Evolutionary conservation across 2,888 invertebrate species (phyloP), one percentile per base, ranked within the genome.

Genomic region (Polia nebulosa): DNA sequence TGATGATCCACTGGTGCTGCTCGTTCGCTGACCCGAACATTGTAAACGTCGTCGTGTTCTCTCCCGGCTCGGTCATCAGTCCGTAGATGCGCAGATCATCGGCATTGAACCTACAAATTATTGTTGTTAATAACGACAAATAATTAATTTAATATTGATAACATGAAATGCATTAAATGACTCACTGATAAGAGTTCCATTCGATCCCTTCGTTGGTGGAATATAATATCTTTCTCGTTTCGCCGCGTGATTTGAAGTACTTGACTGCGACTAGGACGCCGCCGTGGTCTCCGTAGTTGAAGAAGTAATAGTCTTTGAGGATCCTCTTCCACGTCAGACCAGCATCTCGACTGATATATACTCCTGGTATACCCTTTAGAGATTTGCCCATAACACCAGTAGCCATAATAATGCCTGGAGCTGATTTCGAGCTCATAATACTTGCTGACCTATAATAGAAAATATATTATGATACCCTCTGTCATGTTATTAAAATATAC

Each of bases 21-120:
- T 97, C 96, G 20, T 96, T 96, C 49, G 97, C 96, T 0, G 99
- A 98, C 0, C 99, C 99, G 91, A 99, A 99, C 96, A 99, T 97
- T 0, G 99, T 98, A 88, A 99, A 99, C 0, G 98, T 97, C 0
- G 99, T 98, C 0, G 98, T 98, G 88, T 98, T 98, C 90, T 98
- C 98, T n/a, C 99, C 99, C 0, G 99, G 98, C 88, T 99, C 99
- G 0, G 98, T 99, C 97, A 99, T 98, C 22, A 99, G 92, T 11
- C 98, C 98, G 89, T 99, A 98, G n/a, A 99, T 97, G 63, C 97
- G 96, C 17, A 99, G 96, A 89, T 97, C 97, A 71, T 97, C 96
- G 34, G 96, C 96, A 81, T 97, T 96, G 86, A 98, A 97, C 88
- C 97, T 97, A 85, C n/a, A 87, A 89, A 87, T 79, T 76, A 75